Base-by-base conservation (phyloP, 2,797 vertebrate genomes). In the Semaprochilodus insignis region DNA sequence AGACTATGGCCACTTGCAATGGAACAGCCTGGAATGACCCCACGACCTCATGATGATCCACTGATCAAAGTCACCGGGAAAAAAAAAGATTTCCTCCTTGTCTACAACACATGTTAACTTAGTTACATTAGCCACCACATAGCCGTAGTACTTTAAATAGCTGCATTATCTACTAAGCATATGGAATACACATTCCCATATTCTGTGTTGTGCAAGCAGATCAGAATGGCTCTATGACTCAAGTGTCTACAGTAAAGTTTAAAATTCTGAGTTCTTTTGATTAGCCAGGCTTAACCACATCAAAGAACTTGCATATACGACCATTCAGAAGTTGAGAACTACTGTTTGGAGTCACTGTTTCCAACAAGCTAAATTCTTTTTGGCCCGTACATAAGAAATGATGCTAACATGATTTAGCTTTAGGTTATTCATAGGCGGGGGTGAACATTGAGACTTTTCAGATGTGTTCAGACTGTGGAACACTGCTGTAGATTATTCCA, bases 11-110 rank as follows among this genome's bases (percentile, higher is more conserved):
- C 69, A 71, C 73, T 80, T 81, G 86, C 77, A 80, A 73, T 84
- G 81, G 83, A 86, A 87, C 84, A 80, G 83, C 65, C 59, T 74
- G 78, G 85, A 86, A 40, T 85, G 81, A 86, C 83, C 87, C 52
- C 11, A 7, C 54, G 80, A 83, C 83, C 74, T 71, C 78, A 77
- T 65, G 84, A 74, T 84, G 80, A 84, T 62, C 85, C 78, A 83
- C 81, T 83, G 87, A 88, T 88, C 87, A 88, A 88, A 88, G 87
- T 84, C 78, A 86, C 65, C 10, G 11, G 48, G 27, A 34, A 51
- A 65, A 81, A 77, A 48, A 48, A 48, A 48, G 44, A 48, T 83
- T 85, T 86, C 80, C 84, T 82, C 70, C 70, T 65, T 48, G 14
- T 54, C 74, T 27, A 57, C 71, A 21, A 13, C 36, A 44, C 40